Base-by-base conservation (phyloP, 2,113 vertebrate genomes). In the Prionailurus viverrinus region DNA sequence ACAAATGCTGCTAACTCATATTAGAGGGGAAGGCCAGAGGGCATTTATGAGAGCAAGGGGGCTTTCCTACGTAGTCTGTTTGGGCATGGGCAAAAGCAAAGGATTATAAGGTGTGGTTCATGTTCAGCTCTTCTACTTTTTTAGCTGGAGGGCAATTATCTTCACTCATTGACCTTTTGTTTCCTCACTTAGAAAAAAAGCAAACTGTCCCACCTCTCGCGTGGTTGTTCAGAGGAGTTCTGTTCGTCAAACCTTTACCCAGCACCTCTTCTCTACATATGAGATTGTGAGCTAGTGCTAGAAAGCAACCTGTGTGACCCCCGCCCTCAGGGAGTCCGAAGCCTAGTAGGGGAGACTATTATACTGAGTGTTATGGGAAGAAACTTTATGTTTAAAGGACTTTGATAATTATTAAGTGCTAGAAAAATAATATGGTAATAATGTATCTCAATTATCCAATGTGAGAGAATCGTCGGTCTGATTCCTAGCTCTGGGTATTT, bases 111-210 rank as follows among this genome's bases (percentile, higher is more conserved):
- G 14, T 19, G 5, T 78, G 61, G 51, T 48, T 95, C 36, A 71
- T 15, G 58, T 3, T n/a, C 48, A 27, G 31, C 12, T 29, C n/a
- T 81, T 90, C n/a, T 36, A 39, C n/a, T 66, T 92, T 69, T 33
- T 86, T 71, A 88, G 45, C 65, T 82, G 11, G 33, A 94, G 63
- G 79, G 15, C 41, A 74, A 90, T 36, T 78, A 13, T 69, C 16
- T 71, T 55, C 4, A 61, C 39, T 55, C 41, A 80, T 82, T 80
- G 53, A 94, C 89, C 33, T 93, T 94, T 95, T 71, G 63, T 96
- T 84, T 93, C 23, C 21, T 97, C 48, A 48, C 33, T 11, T 73
- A 61, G 39, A 31, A 76, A 93, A 78, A 74, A 90, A 51, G 33
- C 31, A 92, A 93, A 74, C 27, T 61, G 73, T 58, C 4, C 71